phyloP scores from a whole-genome alignment of 2,888 invertebrate species.

The Dasysyrphus albostriatus region DNA sequence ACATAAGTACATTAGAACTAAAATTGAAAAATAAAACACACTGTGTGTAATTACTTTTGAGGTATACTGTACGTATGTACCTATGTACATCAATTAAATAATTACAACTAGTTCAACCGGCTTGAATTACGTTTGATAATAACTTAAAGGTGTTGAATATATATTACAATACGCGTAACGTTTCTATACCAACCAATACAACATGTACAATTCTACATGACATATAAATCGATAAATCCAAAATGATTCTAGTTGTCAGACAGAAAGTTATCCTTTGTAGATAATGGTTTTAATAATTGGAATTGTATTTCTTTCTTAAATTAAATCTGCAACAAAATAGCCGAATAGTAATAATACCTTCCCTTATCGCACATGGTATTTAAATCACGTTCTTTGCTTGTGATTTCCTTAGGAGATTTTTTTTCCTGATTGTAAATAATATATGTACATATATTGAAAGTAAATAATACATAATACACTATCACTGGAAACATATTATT shows the following conservation, averaged over 20 bases:
- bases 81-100: background rate
- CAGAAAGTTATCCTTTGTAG: background rate
- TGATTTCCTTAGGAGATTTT: constrained; percentile 23
- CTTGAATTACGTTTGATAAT: background rate
- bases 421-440: background rate
- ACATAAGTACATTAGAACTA: too few relatives aligned
- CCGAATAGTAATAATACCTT: background rate
- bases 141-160: background rate
- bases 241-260: background rate
- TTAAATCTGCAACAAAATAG: background rate
- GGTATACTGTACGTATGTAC: background rate
- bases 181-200: background rate
- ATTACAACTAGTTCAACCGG: background rate
- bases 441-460: background rate
- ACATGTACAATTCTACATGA: too few relatives aligned
- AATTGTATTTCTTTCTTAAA: background rate
- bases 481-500: background rate
- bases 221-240: background rate
- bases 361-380: constrained; percentile 25
- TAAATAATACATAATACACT: constrained; percentile 1
- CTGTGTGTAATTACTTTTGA: background rate
- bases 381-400: constrained; percentile 50
- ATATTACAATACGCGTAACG: background rate
- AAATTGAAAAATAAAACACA: too few relatives aligned
- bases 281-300: background rate